Base-by-base conservation (phyloP, 1,140 invertebrate species). In the Mizuhopecten yessoensis region DNA sequence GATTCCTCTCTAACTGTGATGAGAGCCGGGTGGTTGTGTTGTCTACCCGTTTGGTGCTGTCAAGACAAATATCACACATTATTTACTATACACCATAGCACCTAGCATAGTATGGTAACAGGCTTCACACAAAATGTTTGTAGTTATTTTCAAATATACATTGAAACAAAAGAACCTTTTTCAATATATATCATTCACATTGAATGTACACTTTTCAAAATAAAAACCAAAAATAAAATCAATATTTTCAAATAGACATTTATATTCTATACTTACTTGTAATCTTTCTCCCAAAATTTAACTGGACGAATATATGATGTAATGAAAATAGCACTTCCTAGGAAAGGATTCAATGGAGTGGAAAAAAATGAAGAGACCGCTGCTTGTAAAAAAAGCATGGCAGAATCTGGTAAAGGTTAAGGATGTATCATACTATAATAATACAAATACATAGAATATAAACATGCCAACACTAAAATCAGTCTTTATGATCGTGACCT, bases 271-370 rank as follows among this genome's bases (percentile, higher is more conserved):
- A 96, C 96, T 95, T 96, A 97, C 97, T 99, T 99, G 96, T 99
- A 99, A 96, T 99, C 99, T 93, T 99, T 97, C 96, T 99, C 99
- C 99, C 99, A 99, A 96, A 99, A 99, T 96, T 99, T 99, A 0
- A 99, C 98, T 0, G 99, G 99, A 33, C 99, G 97, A 20, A 99
- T 98, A 96, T 99, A 99, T 0, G 99, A 99, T 33, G 98, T 99
- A 93, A 99, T 97, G 96, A 99, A 99, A 95, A 99, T 99, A 91
- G 99, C 99, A 96, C 99, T 99, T 88, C 97, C 97, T 49, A 97
- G 94, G 90, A 97, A 96, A 34, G 97, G 97, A 95, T 97, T 97
- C 15, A 97, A 94, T 15, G 97, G 97, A 0, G 99, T 98, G 15
- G 99, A 99, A 15, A 99, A 97, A 92, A 99, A 96, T 0, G 99